phyloP scores from a whole-genome alignment of 1,140 invertebrate species.

The Brachystomella parvula region DNA sequence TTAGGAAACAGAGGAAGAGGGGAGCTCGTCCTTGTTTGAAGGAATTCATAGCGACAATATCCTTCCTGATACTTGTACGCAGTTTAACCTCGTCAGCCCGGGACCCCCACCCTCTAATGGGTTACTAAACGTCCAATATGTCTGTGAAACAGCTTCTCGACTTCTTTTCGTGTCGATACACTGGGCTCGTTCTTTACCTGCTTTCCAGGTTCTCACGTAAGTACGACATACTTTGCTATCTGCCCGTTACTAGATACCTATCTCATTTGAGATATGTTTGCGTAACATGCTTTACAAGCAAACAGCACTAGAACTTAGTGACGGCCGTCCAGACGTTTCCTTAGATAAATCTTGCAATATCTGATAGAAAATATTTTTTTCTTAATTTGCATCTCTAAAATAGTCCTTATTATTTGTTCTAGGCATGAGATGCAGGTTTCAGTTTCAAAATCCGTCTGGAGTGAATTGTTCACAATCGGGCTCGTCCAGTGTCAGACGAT shows the following conservation, averaged over 20 bases:
- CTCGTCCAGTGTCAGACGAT: conserved; percentile 77
- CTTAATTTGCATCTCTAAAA: too few species aligned
- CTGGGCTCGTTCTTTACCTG: conserved; percentile 74
- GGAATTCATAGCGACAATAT: conserved; percentile 29
- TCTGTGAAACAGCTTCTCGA: conserved; percentile 83
- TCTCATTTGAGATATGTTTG: conserved; percentile 4
- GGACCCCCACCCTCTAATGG: conserved; percentile 56
- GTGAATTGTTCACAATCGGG: conserved; percentile 84
- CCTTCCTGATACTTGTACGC: conserved; percentile 57
- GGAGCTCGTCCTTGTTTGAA: conserved; percentile 19
- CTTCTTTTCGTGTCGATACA: conserved; percentile 80
- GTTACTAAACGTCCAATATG: conserved; percentile 41
- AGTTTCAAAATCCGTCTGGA: conserved; percentile 68
- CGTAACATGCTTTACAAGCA: not conserved
- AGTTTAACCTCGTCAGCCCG: conserved; percentile 74
- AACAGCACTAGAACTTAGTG: too few species aligned
- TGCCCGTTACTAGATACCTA: not conserved
- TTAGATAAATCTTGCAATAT: too few species aligned
- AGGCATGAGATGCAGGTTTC: conserved; percentile 77
- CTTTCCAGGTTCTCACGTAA: conserved; percentile 69
- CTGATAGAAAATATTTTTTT: too few species aligned
- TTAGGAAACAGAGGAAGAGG: conserved; percentile 26
- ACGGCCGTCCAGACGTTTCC: too few species aligned
- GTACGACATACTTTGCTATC: not conserved
- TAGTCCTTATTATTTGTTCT: too few species aligned